Percentiles rank a stretch among this genome's conserved stretches.
phyloP scores from a whole-genome alignment of 2,797 vertebrate genomes.

The Phoeniculus purpureus region DNA sequence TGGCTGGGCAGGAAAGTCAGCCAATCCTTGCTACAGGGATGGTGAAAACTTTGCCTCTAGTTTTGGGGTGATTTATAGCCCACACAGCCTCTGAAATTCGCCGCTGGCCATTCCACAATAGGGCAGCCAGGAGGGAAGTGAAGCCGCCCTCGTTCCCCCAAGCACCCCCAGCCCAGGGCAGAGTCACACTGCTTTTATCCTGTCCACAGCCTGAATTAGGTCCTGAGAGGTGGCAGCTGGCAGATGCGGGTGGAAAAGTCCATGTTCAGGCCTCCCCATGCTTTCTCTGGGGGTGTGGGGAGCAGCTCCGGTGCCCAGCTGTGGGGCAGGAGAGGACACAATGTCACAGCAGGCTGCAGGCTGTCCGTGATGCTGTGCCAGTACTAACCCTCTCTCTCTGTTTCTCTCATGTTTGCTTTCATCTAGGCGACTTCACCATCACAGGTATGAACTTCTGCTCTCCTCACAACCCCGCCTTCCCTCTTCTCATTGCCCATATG shows the following conservation, averaged over 20 bases:
- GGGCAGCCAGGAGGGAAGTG: background rate
- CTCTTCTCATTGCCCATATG: background rate
- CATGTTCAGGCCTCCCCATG: background rate
- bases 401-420: slow-evolving; percentile 48
- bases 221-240: background rate
- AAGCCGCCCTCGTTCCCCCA: accelerated
- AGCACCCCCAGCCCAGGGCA: background rate
- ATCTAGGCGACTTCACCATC: slow-evolving; percentile 83
- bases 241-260: background rate
- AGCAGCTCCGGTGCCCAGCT: background rate
- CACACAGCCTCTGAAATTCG: background rate
- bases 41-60: background rate
- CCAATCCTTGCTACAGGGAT: background rate
- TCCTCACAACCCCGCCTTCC: background rate
- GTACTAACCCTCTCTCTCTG: slow-evolving; percentile 50
- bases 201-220: background rate
- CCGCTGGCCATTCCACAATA: background rate
- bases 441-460: slow-evolving; percentile 80
- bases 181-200: background rate
- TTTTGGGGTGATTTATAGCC: background rate
- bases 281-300: background rate
- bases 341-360: background rate
- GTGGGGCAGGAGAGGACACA: background rate
- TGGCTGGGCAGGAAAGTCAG: background rate
- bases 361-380: background rate